These are phyloP conservation scores for Pandemis cinnamomeana DNA, from an alignment of 2,888 invertebrate genomes.

Conservation along the genomic window DNA sequence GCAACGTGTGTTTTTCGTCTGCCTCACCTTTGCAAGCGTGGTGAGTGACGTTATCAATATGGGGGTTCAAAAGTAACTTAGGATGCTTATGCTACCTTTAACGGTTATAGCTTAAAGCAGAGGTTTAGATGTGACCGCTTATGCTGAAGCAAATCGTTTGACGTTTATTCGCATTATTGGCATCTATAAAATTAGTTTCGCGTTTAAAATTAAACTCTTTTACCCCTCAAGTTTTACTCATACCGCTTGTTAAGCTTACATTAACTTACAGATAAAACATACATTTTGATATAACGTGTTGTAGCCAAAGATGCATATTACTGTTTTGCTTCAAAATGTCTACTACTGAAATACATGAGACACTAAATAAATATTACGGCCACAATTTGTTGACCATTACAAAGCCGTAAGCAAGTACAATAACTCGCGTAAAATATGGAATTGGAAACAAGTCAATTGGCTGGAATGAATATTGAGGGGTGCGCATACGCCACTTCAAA, in stretches of 20 bases:
- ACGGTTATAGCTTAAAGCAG: not conserved
- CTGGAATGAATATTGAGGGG: slow-evolving; percentile 53
- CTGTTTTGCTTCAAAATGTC: not conserved
- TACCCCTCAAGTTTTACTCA: too few relatives aligned
- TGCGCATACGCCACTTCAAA: slow-evolving; percentile 66
- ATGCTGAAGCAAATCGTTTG: too few relatives aligned
- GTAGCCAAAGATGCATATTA: not conserved
- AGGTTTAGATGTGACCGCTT: too few relatives aligned
- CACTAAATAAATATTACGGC: slow-evolving; percentile 17
- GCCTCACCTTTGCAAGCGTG: slow-evolving; percentile 49
- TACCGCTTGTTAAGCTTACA: too few relatives aligned
- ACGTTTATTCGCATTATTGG: too few relatives aligned
- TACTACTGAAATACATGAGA: slow-evolving; percentile 15
- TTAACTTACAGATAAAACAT: too few relatives aligned
- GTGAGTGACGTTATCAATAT: slow-evolving; percentile 43
- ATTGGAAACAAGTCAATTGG: slow-evolving; percentile 79
- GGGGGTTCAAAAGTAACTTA: slow-evolving; percentile 1
- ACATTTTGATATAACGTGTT: too few relatives aligned
- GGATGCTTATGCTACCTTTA: not conserved
- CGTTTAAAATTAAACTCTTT: too few relatives aligned
- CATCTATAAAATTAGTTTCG: too few relatives aligned
- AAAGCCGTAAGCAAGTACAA: slow-evolving; percentile 47
- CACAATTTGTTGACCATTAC: slow-evolving; percentile 48
- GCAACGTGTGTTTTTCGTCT: slow-evolving; percentile 48
- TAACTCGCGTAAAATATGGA: slow-evolving; percentile 54